Base-by-base conservation (phyloP, 2,888 invertebrate species). In the Rhingia rostrata region DNA sequence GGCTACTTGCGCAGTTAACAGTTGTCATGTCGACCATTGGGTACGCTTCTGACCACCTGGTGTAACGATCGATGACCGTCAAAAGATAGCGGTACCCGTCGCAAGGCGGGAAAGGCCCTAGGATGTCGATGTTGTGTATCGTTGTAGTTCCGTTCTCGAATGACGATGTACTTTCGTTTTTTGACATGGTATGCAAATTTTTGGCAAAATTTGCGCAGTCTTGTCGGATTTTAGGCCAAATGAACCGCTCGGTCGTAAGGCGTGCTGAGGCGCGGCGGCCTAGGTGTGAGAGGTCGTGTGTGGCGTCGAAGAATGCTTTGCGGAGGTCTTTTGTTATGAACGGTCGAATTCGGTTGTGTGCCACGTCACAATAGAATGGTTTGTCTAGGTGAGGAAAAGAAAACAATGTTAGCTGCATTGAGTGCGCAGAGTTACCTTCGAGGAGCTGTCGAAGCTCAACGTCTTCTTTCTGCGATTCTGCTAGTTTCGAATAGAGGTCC, bases 121-220 rank as follows among this genome's bases (percentile, higher is more conserved):
- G 14, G 22, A 49, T 22, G 61, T 33, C 45, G 6, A n/a, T n/a
- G n/a, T n/a, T n/a, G n/a, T n/a, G n/a, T n/a, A n/a, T n/a, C n/a
- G n/a, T n/a, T n/a, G n/a, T n/a, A 63, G 5, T n/a, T n/a, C n/a
- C 43, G 41, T 30, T 60, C 39, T 64, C 45, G n/a, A n/a, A n/a
- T 32, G 49, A 37, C 9, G 2, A 45, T 37, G 5, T 37, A 37
- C 37, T n/a, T 37, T 37, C 5, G 39, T 51, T 22, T 10, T 32
- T 10, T 45, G n/a, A 37, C 22, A 12, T 14, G 35, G 35, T 33
- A 54, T 32, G n/a, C 35, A 35, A 10, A 4, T n/a, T 39, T n/a
- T 60, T 70, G n/a, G 33, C 70, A 9, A 70, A 70, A 4, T 30
- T 60, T 30, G 58, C 47, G 35, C 58, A 70, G 32, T 56, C 9